Base-by-base conservation (phyloP, 2,113 vertebrate species). In the Hoplias malabaricus region DNA sequence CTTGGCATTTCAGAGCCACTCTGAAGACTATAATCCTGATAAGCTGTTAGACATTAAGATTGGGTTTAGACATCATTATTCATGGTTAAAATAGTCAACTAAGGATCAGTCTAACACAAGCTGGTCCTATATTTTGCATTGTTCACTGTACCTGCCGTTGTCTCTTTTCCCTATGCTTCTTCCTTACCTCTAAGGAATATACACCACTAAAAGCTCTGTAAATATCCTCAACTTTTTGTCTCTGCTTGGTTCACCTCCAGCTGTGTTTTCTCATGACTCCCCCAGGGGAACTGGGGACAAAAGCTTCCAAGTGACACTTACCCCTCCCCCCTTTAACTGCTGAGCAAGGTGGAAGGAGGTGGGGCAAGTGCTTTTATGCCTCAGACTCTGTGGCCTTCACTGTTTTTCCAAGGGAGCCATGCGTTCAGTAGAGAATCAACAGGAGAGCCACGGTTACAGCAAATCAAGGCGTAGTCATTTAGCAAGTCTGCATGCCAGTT, bases 361-460 rank as follows among this genome's bases (percentile, higher is more conserved):
- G 54, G 42, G 56, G 56, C 19, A 38, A 33, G 70, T 80, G 67
- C 80, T 85, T 75, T 80, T 76, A 40, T 75, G 25, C 36, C 38
- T 33, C n/a, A 65, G 36, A 56, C 80, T 21, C 48, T n/a, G 48
- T 86, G 46, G 31, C 29, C 62, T 57, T 63, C 46, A 54, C 69
- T 75, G 78, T 79, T 75, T 82, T 84, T 88, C 82, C 84, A 59
- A 83, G 65, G 21, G 16, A 38, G 4, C 36, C 10, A 10, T n/a
- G n/a, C n/a, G n/a, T n/a, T n/a, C n/a, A n/a, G n/a, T n/a, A n/a
- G n/a, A n/a, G n/a, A n/a, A n/a, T n/a, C n/a, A n/a, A n/a, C n/a
- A n/a, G n/a, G n/a, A n/a, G n/a, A n/a, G n/a, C n/a, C n/a, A n/a
- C n/a, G n/a, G n/a, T n/a, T 38, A 38, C 36, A 38, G 36, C 9